These are phyloP conservation scores for Volucella zonaria DNA, from an alignment of 2,888 invertebrate species.

Conservation along the genomic window DNA sequence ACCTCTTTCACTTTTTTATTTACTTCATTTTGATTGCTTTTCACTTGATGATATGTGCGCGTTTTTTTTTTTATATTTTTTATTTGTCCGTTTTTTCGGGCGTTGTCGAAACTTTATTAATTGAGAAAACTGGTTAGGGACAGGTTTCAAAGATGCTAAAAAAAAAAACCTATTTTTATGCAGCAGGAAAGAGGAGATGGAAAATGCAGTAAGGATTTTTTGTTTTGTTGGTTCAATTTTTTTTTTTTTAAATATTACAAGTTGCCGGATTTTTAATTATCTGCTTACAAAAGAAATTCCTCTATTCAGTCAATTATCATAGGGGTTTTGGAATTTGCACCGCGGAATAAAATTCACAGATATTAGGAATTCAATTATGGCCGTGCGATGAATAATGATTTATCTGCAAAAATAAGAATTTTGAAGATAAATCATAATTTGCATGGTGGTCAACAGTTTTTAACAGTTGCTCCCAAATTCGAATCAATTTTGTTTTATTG, in stretches of 20 bases:
- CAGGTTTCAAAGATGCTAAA: conserved; percentile 72
- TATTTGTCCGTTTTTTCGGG: conserved; percentile 60
- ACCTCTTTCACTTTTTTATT: conserved; percentile 32
- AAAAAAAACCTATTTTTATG: conserved; percentile 65
- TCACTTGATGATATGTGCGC: conserved; percentile 44
- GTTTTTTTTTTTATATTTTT: conserved; percentile 39
- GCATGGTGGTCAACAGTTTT: too few species aligned
- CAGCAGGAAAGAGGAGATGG: conserved; percentile 41
- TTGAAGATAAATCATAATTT: too few species aligned
- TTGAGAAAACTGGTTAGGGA: conserved; percentile 63
- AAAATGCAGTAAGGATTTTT: conserved; percentile 35
- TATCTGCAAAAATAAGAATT: too few species aligned
- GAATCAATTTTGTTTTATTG: too few species aligned
- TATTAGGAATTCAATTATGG: too few species aligned
- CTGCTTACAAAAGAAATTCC: neutral
- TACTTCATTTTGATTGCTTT: conserved; percentile 47
- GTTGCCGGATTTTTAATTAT: conserved; percentile 41
- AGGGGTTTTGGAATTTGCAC: too few species aligned
- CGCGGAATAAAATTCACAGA: too few species aligned
- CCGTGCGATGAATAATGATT: too few species aligned
- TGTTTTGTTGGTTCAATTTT: conserved; percentile 30
- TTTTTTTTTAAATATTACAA: conserved; percentile 54
- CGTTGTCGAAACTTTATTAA: conserved; percentile 59
- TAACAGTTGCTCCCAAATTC: too few species aligned
- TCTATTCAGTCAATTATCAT: neutral